Conservation (phyloP, 2,888 invertebrate genomes). For the Sinohyriopsis cumingii region DNA sequence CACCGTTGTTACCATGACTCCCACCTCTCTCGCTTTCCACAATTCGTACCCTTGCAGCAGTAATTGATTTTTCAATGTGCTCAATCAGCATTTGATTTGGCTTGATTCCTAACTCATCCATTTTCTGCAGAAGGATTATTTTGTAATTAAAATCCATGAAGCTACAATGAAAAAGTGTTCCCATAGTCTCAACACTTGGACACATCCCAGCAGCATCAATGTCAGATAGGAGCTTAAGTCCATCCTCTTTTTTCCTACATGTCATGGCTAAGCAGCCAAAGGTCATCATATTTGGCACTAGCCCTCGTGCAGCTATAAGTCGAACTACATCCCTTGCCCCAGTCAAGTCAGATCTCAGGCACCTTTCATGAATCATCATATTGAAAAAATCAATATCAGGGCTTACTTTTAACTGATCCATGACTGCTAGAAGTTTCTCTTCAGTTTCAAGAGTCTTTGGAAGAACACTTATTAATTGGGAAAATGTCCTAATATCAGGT, state of each 20-base stretch:
- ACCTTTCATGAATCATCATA: constrained; percentile 86
- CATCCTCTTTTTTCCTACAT: constrained; percentile 80
- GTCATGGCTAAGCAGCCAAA: constrained; percentile 89
- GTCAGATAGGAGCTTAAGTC: constrained; percentile 79
- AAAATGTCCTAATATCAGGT: constrained; percentile 86
- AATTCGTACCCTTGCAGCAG: constrained; percentile 70
- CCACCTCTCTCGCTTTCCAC: too few relatives aligned
- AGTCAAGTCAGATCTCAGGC: constrained; percentile 80
- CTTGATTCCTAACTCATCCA: constrained; percentile 77
- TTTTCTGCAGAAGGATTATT: constrained; percentile 80
- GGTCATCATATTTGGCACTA: constrained; percentile 76
- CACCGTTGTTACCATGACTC: too few relatives aligned
- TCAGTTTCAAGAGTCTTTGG: constrained; percentile 78
- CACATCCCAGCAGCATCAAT: constrained; percentile 80
- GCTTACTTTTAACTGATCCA: constrained; percentile 75
- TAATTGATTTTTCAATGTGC: constrained; percentile 76
- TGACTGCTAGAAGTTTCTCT: constrained; percentile 75
- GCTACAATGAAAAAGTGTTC: constrained; percentile 80
- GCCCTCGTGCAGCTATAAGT: constrained; percentile 45
- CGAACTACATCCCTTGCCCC: constrained; percentile 75
- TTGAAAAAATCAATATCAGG: constrained; percentile 90
- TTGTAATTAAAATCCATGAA: constrained; percentile 80
- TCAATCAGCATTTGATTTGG: constrained; percentile 79
- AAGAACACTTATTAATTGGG: constrained; percentile 82
- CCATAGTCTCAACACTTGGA: constrained; percentile 82